Evolutionary conservation across 2,797 vertebrate genomes (phyloP), one percentile per base, ranked within the genome.

Genomic region (Tinamus major): DNA sequence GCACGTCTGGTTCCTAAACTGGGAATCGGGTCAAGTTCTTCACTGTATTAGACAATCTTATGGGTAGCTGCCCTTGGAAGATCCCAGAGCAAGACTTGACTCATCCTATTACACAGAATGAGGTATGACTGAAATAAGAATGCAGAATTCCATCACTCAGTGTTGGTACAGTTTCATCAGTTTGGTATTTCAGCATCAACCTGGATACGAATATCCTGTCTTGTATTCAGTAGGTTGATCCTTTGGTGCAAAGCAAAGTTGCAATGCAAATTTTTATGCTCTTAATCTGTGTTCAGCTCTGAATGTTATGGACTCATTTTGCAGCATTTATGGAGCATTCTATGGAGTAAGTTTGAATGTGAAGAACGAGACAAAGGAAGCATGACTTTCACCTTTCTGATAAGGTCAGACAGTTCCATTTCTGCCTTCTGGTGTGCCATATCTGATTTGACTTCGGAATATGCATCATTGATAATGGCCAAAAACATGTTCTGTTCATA

Each of bases 401-500:
- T 99, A 88, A 99, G 98, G 97, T 99, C 99, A 7, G 98, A 98
- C 95, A 99, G 98, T 93, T 99, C 99, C 99, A 99, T 99, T 96
- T 99, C 99, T 67, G 98, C 97, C 96, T 98, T 99, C 96, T 99
- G 99, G 94, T 99, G 99, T 42, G 99, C 98, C 98, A 99, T 98
- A 96, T 99, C 99, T 0, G 98, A 98, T 97, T 99, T 99, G 89
- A 99, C 99, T 97, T 99, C 99, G 0, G 99, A 99, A 93, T 99
- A 99, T 0, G 99, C 98, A 94, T 99, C 99, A 79, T 99, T 99
- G 96, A 99, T 99, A 97, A 99, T 99, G 79, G 99, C 99, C 97
- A 99, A 97, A 98, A 99, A 99, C 99, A 99, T 99, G 95, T 99
- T 99, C 99, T 99, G 97, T 94, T 96, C 78, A 72, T 31, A 48